phyloP scores from a whole-genome alignment of 1,140 invertebrate genomes.

The Orius laevigatus region DNA sequence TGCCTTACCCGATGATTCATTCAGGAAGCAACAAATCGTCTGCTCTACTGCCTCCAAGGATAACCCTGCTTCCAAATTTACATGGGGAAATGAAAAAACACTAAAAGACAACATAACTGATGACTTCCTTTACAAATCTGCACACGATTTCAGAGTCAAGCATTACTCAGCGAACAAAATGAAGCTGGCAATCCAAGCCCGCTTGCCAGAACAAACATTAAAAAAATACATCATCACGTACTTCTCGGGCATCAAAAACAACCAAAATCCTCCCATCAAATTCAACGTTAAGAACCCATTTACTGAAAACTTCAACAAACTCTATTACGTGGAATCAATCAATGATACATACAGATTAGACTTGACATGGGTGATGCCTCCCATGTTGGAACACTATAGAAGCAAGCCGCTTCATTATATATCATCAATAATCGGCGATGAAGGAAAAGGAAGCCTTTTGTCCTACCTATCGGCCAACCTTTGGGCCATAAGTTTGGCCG shows the following conservation, averaged over 20 bases:
- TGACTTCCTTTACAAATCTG: conserved; percentile 39
- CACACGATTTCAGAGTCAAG: conserved; percentile 61
- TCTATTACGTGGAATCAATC: conserved; percentile 66
- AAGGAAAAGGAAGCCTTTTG: conserved; percentile 72
- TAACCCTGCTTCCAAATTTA: conserved; percentile 62
- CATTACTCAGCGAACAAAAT: conserved; percentile 84
- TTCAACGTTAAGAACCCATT: conserved; percentile 40
- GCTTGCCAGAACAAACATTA: conserved; percentile 56
- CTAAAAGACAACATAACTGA: conserved; percentile 51
- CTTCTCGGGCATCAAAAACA: conserved; percentile 46
- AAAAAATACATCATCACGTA: conserved; percentile 45
- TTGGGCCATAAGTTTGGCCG: conserved; percentile 66
- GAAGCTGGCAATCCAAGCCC: conserved; percentile 65
- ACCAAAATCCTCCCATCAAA: conserved; percentile 39
- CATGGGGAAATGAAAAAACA: conserved; percentile 68
- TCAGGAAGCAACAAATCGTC: conserved; percentile 57
- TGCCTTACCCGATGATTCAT: conserved; percentile 44
- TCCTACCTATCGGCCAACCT: conserved; percentile 66
- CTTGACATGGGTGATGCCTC: conserved; percentile 65
- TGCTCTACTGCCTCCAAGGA: conserved; percentile 29
- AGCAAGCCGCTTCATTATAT: conserved; percentile 64
- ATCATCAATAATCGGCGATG: conserved; percentile 69
- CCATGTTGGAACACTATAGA: conserved; percentile 52
- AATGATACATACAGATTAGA: conserved; percentile 55
- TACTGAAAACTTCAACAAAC: conserved; percentile 40